phyloP scores from a whole-genome alignment of 2,797 vertebrate species.

The Hydrophis major region DNA sequence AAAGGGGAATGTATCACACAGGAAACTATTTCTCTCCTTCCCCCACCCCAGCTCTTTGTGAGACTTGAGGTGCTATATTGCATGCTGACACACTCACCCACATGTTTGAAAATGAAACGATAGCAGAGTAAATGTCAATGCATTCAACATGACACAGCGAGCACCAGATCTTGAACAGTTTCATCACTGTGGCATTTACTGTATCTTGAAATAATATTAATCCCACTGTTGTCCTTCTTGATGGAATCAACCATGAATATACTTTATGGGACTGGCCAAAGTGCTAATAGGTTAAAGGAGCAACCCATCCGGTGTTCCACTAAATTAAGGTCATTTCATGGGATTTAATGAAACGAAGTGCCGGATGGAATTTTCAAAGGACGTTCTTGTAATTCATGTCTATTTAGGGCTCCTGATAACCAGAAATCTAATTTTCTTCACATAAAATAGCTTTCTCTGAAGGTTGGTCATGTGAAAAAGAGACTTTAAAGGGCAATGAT shows the following conservation, averaged over 20 bases:
- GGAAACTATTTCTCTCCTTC: constrained; percentile 41
- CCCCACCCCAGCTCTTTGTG: not conserved
- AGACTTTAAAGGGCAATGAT: constrained; percentile 75
- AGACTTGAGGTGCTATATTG: constrained; percentile 66
- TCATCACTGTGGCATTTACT: constrained; percentile 79
- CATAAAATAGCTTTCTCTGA: constrained; percentile 77
- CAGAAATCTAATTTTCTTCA: constrained; percentile 80
- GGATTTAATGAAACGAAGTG: constrained; percentile 79
- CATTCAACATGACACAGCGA: constrained; percentile 80
- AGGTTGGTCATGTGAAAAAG: constrained; percentile 71
- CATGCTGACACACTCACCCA: constrained; percentile 69
- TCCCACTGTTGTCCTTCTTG: constrained; percentile 78
- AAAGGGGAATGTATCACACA: constrained; percentile 35
- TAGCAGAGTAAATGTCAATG: constrained; percentile 90
- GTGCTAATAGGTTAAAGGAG: constrained; percentile 81
- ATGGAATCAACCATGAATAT: constrained; percentile 82
- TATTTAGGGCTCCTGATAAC: constrained; percentile 78
- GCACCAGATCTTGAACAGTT: constrained; percentile 79
- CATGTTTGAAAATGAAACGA: constrained; percentile 76
- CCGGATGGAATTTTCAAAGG: constrained; percentile 73
- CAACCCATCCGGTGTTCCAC: constrained; percentile 76
- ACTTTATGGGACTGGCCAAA: constrained; percentile 79
- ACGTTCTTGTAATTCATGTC: constrained; percentile 79
- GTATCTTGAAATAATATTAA: constrained; percentile 79
- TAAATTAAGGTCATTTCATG: constrained; percentile 81